Conservation (phyloP, 2,797 vertebrate genomes). For the Sebastes melanostomus region DNA sequence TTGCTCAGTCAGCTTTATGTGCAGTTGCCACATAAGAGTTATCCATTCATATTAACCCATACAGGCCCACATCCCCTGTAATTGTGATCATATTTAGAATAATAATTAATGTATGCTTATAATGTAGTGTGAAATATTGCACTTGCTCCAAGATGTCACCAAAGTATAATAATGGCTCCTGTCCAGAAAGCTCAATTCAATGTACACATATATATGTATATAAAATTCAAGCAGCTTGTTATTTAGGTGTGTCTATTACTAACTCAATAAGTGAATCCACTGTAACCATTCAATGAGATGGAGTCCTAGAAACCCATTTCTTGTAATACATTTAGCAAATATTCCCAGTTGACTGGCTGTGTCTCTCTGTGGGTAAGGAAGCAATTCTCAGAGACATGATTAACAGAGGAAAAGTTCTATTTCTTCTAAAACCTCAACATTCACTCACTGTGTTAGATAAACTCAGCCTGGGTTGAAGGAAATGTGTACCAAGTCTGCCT, state of each 20-base stretch:
- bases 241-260: background rate
- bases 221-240: background rate
- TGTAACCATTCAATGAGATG: conserved; percentile 37
- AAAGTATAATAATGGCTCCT: background rate
- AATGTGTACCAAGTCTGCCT: conserved; percentile 2
- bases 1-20: background rate
- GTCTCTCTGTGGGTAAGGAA: conserved; percentile 28
- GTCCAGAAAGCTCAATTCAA: background rate
- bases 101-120: background rate
- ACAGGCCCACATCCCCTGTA: background rate
- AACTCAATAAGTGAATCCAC: conserved; percentile 23
- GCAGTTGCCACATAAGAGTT: background rate
- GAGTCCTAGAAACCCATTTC: conserved; percentile 74
- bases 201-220: background rate
- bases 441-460: background rate
- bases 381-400: conserved; percentile 30
- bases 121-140: background rate
- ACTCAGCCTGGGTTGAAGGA: background rate
- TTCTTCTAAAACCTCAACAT: conserved; percentile 3
- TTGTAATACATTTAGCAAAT: conserved; percentile 65
- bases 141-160: background rate
- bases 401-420: conserved; percentile 1
- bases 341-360: conserved; percentile 51
- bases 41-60: background rate
- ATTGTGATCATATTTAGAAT: background rate